Evolutionary conservation across 2,113 vertebrate genomes (phyloP), one percentile per base, ranked within the genome.

Genomic region (Taurulus bubalis): DNA sequence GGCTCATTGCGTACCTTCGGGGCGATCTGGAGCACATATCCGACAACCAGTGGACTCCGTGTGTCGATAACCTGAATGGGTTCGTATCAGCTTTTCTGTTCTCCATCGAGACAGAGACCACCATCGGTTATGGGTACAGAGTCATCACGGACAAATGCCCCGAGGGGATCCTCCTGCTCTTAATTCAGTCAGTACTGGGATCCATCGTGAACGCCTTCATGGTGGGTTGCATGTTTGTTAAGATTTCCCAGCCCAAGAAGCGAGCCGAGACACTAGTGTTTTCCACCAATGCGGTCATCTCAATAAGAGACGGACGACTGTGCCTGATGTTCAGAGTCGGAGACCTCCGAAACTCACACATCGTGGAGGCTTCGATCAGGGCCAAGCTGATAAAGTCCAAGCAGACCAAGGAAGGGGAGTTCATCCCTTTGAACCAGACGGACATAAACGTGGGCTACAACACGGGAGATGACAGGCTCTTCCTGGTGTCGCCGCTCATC

Each of bases 181-280:
- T 99, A 90, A 93, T 99, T 81, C 98, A 99, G 90, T 99, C 98
- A 1, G 98, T 99, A 92, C 91, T 99, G 95, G 98, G 98, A 49
- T 99, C 98, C 82, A 99, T 99, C 45, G 98, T 99, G 77, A 99
- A 99, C 26, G 98, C 98, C 68, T 99, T 99, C 94, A 99, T 99
- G 98, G 98, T 99, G 93, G 98, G 98, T 58, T 99, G 98, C 93
- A 99, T 99, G 98, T 99, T 99, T 91, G 98, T 99, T 22, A 99
- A 99, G 95, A 99, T 99, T 92, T 99, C 98, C 3, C 98, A 99
- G 89, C 98, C 98, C 89, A 99, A 99, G 95, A 99, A 99, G 93
- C 96, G 98, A 74, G 98, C 98, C 2, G 98, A 99, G 95, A 99
- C 98, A 28, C 90, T 99, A 85, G 98, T 99, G 79, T 99, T 99